phyloP scores from a whole-genome alignment of 2,113 vertebrate species.

The Zonotrichia leucophrys region DNA sequence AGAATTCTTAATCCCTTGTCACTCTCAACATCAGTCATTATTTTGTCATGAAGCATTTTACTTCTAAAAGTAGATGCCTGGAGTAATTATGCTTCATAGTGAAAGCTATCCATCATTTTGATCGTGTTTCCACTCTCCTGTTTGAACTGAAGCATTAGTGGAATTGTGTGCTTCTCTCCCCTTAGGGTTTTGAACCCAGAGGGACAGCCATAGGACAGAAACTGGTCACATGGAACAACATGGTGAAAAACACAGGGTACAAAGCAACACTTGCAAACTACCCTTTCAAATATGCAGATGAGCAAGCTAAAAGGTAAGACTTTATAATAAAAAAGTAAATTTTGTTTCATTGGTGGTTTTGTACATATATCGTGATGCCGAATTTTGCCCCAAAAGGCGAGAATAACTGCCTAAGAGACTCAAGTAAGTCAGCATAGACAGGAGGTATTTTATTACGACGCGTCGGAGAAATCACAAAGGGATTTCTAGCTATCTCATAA shows the following conservation, averaged over 20 bases:
- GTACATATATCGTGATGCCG: neutral
- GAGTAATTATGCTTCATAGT: slow-evolving; percentile 1
- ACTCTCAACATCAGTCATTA: neutral
- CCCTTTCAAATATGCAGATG: slow-evolving; percentile 97
- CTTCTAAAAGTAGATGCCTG: neutral
- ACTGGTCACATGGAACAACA: slow-evolving; percentile 98
- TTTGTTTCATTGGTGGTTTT: neutral
- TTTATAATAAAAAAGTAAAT: neutral
- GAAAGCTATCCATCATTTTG: slow-evolving; percentile 43
- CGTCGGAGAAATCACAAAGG: too few species aligned
- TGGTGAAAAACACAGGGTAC: slow-evolving; percentile 99
- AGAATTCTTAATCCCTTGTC: slow-evolving; percentile 13
- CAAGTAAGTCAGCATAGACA: too few species aligned
- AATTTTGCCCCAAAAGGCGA: too few species aligned
- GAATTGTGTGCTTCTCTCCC: slow-evolving; percentile 33
- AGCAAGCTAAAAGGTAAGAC: slow-evolving; percentile 94
- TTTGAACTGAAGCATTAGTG: slow-evolving; percentile 17
- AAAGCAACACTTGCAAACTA: slow-evolving; percentile 97
- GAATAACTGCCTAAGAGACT: too few species aligned
- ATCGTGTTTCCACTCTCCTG: neutral
- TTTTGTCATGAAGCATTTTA: slow-evolving; percentile 25
- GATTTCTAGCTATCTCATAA: too few species aligned
- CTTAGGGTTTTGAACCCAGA: slow-evolving; percentile 94
- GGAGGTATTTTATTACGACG: too few species aligned
- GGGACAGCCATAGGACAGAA: slow-evolving; percentile 95